Percentiles rank a stretch among this genome's conserved stretches.
These are phyloP conservation scores for Percopsis omiscomaycus DNA, from an alignment of 2,797 vertebrate genomes.

Conservation along the genomic window DNA sequence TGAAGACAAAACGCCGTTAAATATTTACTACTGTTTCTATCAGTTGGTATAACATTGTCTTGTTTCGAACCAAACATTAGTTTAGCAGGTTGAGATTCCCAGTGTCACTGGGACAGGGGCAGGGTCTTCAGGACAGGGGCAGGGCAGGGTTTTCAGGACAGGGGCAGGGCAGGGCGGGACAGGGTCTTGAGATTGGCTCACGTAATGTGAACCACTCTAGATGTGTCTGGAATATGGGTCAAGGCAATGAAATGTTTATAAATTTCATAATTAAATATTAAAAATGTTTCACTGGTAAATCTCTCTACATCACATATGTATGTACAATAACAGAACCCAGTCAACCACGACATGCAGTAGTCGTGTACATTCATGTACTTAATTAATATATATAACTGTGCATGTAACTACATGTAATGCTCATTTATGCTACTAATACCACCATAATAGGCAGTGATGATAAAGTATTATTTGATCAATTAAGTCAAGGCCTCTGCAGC, in stretches of 20 bases:
- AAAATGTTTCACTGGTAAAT: conserved; percentile 53
- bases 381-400: no score
- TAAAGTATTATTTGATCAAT: background rate
- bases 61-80: background rate
- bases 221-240: conserved; percentile 62
- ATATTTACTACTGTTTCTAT: conserved; percentile 35
- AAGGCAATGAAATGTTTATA: conserved; percentile 69
- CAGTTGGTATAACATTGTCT: conserved; percentile 2
- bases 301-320: conserved; percentile 13
- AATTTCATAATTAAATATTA: conserved; percentile 56
- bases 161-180: conserved; percentile 7
- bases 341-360: conserved; percentile 1
- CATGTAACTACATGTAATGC: no score
- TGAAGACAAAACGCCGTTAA: conserved; percentile 34
- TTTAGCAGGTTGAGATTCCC: conserved; percentile 1
- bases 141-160: conserved; percentile 1
- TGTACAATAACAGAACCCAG: conserved; percentile 4
- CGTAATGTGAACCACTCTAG: conserved; percentile 49
- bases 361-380: no score
- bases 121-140: conserved; percentile 8
- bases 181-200: conserved; percentile 39
- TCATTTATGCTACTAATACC: background rate
- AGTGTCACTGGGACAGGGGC: background rate
- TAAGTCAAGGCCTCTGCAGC: no score
- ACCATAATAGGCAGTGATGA: conserved; percentile 7